A percentile compares a stretch with the other conserved stretches of the same genome.
Evolutionary conservation across 2,888 invertebrate genomes (phyloP).

Genomic region (Apodemia hepburni): DNA sequence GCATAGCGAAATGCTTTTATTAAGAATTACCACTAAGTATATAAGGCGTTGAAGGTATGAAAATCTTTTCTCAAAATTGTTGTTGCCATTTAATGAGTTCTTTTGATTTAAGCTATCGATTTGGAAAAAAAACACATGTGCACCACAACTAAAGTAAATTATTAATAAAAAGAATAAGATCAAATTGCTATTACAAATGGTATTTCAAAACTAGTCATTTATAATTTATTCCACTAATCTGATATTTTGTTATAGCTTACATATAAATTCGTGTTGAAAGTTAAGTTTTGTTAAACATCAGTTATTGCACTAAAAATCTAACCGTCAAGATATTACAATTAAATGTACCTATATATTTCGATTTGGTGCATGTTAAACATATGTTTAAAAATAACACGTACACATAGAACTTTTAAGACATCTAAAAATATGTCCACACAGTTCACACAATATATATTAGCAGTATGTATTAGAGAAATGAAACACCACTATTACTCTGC

Average conservation of each 20-base stretch:
- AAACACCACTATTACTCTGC: slow-evolving; percentile 52
- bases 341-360: background rate
- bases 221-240: background rate
- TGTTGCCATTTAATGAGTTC: background rate
- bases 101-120: background rate
- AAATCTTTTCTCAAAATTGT: background rate
- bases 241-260: background rate
- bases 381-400: background rate
- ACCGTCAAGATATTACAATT: background rate
- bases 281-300: background rate
- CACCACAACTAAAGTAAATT: background rate
- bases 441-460: slow-evolving; percentile 14
- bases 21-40: background rate
- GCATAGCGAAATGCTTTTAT: background rate
- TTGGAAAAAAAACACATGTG: background rate
- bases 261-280: background rate
- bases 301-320: background rate
- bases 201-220: background rate
- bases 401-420: slow-evolving; percentile 1
- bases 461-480: background rate
- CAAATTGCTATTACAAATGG: background rate
- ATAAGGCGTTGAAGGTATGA: background rate
- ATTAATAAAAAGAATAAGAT: background rate
- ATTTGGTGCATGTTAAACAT: background rate
- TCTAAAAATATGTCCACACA: slow-evolving; percentile 18